Percentiles rank a stretch among this genome's conserved stretches.
These are phyloP conservation scores for Hormiphora californensis DNA, from an alignment of 37 sponge, comb jelly and placozoan species.

Conservation along the genomic window DNA sequence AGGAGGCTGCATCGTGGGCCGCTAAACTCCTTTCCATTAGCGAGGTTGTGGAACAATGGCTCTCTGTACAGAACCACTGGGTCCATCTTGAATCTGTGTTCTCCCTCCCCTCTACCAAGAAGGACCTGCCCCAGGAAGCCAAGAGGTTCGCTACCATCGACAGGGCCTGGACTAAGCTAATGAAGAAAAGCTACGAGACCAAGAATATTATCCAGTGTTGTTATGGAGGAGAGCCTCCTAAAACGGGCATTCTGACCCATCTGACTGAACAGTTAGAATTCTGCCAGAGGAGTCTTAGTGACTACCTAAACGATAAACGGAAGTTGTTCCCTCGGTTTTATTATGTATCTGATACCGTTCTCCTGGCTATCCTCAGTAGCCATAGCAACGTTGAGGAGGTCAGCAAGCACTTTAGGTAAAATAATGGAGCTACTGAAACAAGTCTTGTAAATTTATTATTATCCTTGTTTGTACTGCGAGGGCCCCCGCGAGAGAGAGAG, in stretches of 20 bases:
- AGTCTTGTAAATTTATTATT: background rate
- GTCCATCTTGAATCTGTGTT: conserved; percentile 77
- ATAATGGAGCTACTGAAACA: background rate
- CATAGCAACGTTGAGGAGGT: conserved; percentile 58
- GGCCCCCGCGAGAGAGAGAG: no score
- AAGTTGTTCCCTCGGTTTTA: conserved; percentile 75
- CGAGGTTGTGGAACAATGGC: conserved; percentile 79
- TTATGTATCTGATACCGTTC: conserved; percentile 65
- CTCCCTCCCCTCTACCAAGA: conserved; percentile 53
- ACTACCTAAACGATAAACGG: conserved; percentile 70
- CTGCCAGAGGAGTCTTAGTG: conserved; percentile 70
- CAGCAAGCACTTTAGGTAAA: conserved; percentile 61
- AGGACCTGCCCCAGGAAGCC: conserved; percentile 74
- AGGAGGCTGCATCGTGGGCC: conserved; percentile 76
- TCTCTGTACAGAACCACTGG: conserved; percentile 80
- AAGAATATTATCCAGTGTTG: conserved; percentile 78
- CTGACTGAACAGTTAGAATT: conserved; percentile 65
- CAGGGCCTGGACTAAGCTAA: conserved; percentile 68
- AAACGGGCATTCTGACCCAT: conserved; percentile 41
- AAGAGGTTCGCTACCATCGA: conserved; percentile 63
- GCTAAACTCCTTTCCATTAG: conserved; percentile 64
- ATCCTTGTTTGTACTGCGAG: no score
- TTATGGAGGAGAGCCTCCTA: conserved; percentile 64
- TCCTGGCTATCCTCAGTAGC: conserved; percentile 67
- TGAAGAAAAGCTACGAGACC: conserved; percentile 61